Conservation (phyloP, 2,888 invertebrate species). For the Eupeodes luniger region DNA sequence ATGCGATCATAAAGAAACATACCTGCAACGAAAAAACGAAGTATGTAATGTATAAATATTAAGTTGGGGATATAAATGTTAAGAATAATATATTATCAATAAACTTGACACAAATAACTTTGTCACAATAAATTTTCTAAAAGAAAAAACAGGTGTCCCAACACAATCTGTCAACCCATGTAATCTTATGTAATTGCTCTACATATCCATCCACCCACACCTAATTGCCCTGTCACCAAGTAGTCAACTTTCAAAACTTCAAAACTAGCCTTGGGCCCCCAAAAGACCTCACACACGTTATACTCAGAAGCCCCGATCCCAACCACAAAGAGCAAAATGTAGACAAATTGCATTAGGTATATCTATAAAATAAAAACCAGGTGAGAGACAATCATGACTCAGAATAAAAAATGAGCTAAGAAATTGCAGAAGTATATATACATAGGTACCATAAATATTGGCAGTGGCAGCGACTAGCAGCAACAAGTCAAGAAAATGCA, state of each 20-base stretch:
- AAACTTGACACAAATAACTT: slow-evolving; percentile 1
- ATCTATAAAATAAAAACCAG: background rate
- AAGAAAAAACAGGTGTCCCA: slow-evolving; percentile 51
- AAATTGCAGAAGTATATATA: slow-evolving; percentile 23
- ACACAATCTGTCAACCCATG: slow-evolving; percentile 47
- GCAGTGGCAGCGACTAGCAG: background rate
- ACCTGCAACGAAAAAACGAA: background rate
- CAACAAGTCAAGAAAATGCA: slow-evolving; percentile 60
- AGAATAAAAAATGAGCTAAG: slow-evolving; percentile 47
- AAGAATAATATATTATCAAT: background rate
- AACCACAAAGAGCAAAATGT: slow-evolving; percentile 27
- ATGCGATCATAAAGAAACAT: background rate
- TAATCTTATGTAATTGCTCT: slow-evolving; percentile 48
- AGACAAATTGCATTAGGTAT: slow-evolving; percentile 33
- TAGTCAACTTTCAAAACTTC: slow-evolving; percentile 66
- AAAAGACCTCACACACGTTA: slow-evolving; percentile 44
- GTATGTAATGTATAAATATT: background rate
- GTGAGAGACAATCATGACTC: slow-evolving; percentile 48
- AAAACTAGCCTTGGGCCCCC: slow-evolving; percentile 54
- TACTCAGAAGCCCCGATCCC: slow-evolving; percentile 1
- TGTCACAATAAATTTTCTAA: slow-evolving; percentile 44
- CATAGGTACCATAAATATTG: background rate
- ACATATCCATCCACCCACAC: slow-evolving; percentile 67
- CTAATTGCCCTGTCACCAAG: slow-evolving; percentile 61
- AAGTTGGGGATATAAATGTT: background rate